phyloP scores from a whole-genome alignment of 2,888 invertebrate genomes.

The Osmoderma eremita region DNA sequence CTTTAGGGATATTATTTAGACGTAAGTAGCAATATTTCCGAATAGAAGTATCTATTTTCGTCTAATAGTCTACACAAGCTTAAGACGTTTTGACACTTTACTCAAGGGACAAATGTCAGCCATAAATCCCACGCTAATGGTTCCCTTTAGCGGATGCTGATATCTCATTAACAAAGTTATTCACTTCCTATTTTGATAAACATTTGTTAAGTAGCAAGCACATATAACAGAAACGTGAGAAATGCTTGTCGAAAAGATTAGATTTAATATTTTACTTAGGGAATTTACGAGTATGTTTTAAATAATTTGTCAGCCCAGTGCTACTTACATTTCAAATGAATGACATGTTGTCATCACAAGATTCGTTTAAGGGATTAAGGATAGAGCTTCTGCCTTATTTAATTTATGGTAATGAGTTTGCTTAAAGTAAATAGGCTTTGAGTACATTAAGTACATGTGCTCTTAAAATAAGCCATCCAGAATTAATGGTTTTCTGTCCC shows the following conservation, averaged over 20 bases:
- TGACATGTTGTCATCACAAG: conserved; percentile 11
- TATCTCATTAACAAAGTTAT: conserved; percentile 51
- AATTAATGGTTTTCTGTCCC: no score
- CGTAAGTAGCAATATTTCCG: conserved; percentile 6
- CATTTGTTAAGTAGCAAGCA: conserved; percentile 38
- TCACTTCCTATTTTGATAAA: conserved; percentile 51
- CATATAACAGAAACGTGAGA: conserved; percentile 41
- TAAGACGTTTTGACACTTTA: conserved; percentile 52
- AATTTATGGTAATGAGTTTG: conserved; percentile 15
- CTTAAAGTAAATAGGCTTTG: conserved; percentile 10
- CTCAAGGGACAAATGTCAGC: conserved; percentile 53
- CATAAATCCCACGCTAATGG: conserved; percentile 53
- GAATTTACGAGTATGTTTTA: conserved; percentile 29
- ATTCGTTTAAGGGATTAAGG: conserved; percentile 5
- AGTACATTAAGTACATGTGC: background rate
- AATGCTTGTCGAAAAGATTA: conserved; percentile 42
- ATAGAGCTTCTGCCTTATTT: conserved; percentile 8
- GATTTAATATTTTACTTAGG: conserved; percentile 34
- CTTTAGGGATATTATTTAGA: conserved; percentile 6
- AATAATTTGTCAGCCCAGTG: conserved; percentile 23
- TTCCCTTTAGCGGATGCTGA: conserved; percentile 51
- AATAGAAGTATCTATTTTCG: conserved; percentile 32
- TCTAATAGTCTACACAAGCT: background rate
- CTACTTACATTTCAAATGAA: conserved; percentile 22
- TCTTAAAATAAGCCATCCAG: no score